Base-by-base conservation (phyloP, 2,113 vertebrate genomes). In the Corydoras sp. region DNA sequence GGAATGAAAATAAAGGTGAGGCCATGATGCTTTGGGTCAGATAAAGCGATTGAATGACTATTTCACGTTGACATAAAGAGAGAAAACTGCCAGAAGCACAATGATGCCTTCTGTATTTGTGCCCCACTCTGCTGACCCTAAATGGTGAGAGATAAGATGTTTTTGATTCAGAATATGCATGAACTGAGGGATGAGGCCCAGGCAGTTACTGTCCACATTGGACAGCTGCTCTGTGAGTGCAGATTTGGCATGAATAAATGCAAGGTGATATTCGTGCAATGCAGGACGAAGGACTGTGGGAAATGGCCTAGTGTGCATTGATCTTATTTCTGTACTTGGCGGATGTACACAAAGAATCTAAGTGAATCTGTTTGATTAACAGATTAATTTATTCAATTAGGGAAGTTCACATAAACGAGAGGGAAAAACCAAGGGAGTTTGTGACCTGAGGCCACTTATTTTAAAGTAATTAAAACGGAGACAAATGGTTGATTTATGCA, bases 41-140 rank as follows among this genome's bases (percentile, higher is more conserved):
- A 71, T 61, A 71, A 69, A 61, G 51, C 61, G 50, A 69, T 24
- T 66, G 68, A 69, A 74, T 68, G 65, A 74, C 64, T 67, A 65
- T 65, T 74, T 74, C 59, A 70, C 15, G 60, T 73, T 64, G 65
- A 64, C 55, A 72, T 69, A 69, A 73, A 78, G 79, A 85, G 84
- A 85, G 85, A 82, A 35, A 60, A 51, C 58, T 71, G 76, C 72
- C 76, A 74, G 63, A 61, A 70, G 68, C 72, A 78, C 72, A 78
- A 74, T 59, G 63, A 78, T 74, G 50, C 72, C 60, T 53, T 78
- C 64, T 72, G 60, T 18, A 75, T 68, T 70, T 71, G 43, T 32
- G 24, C 54, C 51, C 60, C 73, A 65, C 60, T 64, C 53, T 24
- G 60, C 68, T 68, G 63, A 64, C 24, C 53, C 63, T 68, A 67